Evolutionary conservation across 92 coral and sea anemone species (phyloP).

Genomic region (Paragorgia papillata): DNA sequence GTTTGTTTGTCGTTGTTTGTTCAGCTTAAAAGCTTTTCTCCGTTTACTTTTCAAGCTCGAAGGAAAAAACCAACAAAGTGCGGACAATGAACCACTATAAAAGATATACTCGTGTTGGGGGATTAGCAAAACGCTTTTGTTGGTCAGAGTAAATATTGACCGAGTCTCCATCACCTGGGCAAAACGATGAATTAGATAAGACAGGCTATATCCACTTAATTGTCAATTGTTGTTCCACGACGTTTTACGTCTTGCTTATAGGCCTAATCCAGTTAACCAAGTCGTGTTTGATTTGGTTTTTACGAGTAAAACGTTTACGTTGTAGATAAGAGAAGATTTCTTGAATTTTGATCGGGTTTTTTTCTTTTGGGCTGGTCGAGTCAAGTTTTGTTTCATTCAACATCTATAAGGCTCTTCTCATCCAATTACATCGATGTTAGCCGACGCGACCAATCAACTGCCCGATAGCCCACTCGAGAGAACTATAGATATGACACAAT

Average conservation of each 20-base stretch:
- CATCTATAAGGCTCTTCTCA: neutral
- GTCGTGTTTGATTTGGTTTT: too few relatives aligned
- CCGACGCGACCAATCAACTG: conserved; percentile 8
- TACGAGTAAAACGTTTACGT: too few relatives aligned
- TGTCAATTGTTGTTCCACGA: too few relatives aligned
- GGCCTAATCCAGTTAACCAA: too few relatives aligned
- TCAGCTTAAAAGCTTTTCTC: conserved; percentile 2
- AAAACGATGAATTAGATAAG: neutral
- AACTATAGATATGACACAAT: neutral
- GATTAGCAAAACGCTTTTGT: too few relatives aligned
- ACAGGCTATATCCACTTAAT: too few relatives aligned
- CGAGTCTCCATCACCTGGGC: neutral
- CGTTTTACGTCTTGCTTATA: neutral
- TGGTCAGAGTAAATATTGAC: neutral
- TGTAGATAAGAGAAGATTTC: too few relatives aligned
- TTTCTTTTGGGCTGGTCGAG: neutral
- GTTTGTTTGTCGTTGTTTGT: neutral
- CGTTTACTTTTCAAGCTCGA: neutral
- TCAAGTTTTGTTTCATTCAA: neutral
- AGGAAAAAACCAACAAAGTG: neutral
- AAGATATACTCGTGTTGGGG: neutral
- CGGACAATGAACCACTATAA: neutral
- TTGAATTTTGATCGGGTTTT: too few relatives aligned
- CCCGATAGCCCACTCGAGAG: conserved; percentile 6
- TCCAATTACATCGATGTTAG: conserved; percentile 1